Conservation (phyloP, 2,113 vertebrate species). For the Paramormyrops kingsleyae region DNA sequence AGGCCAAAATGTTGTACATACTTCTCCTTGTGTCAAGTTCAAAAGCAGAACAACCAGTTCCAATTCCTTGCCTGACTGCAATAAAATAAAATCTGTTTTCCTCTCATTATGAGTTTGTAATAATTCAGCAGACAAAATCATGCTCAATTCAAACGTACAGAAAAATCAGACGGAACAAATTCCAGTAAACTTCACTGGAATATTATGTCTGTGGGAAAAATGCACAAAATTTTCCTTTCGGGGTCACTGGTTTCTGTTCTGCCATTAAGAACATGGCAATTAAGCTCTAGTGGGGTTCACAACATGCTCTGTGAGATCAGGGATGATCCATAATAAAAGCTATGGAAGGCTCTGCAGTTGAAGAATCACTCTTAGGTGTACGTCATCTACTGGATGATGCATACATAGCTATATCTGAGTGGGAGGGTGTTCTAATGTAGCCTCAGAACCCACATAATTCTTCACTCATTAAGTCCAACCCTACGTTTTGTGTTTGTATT, state of each 20-base stretch:
- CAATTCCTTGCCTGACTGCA: background rate
- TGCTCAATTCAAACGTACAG: background rate
- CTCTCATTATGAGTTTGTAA: background rate
- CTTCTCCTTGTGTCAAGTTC: background rate
- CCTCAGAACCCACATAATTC: too few species aligned
- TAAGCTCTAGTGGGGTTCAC: background rate
- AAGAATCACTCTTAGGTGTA: slow-evolving; percentile 2
- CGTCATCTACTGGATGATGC: background rate
- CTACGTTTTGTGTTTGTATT: too few species aligned
- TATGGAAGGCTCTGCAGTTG: background rate
- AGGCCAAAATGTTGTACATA: background rate
- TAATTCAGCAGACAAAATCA: background rate
- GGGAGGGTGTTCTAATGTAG: background rate
- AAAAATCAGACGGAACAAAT: background rate
- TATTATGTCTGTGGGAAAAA: background rate
- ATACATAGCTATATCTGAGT: background rate
- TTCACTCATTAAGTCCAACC: too few species aligned
- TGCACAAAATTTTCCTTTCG: background rate
- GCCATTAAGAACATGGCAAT: background rate
- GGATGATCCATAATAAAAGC: background rate
- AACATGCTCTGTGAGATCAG: background rate
- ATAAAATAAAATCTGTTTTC: background rate
- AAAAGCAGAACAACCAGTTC: slow-evolving; percentile 8
- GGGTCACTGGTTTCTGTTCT: background rate
- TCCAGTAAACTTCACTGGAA: background rate